Evolutionary conservation across 2,888 invertebrate species (phyloP).

Genomic region (Monopis laevigella): DNA sequence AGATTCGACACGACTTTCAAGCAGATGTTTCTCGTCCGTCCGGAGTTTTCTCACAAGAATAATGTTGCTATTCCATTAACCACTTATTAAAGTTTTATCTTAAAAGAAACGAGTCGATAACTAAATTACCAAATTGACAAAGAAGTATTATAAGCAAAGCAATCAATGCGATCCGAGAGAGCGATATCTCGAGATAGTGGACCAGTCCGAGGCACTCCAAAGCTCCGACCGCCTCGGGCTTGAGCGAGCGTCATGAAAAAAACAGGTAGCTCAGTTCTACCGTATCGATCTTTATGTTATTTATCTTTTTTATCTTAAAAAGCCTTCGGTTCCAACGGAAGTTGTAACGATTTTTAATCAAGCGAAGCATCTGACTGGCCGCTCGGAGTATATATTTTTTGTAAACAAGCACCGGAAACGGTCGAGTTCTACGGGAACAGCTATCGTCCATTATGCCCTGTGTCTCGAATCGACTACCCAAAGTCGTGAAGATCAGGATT

Average conservation of each 20-base stretch:
- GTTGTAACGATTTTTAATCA: conserved; percentile 67
- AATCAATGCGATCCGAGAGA: too few relatives aligned
- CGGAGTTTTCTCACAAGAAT: too few relatives aligned
- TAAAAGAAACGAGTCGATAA: too few relatives aligned
- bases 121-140: too few relatives aligned
- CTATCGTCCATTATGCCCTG: conserved; percentile 59
- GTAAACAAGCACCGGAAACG: conserved; percentile 64
- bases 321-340: conserved; percentile 58
- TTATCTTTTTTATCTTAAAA: conserved; percentile 60
- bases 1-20: too few relatives aligned
- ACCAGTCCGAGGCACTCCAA: too few relatives aligned
- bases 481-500: conserved; percentile 46
- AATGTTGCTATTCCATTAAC: too few relatives aligned
- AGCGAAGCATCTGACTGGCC: conserved; percentile 49
- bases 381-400: conserved; percentile 31
- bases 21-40: too few relatives aligned
- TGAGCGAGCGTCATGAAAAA: conserved; percentile 33
- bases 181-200: too few relatives aligned
- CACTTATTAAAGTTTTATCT: too few relatives aligned
- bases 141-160: too few relatives aligned
- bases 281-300: conserved; percentile 63
- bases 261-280: conserved; percentile 63
- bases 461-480: conserved; percentile 38
- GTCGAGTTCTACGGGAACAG: conserved; percentile 50
- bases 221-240: too few relatives aligned